phyloP scores from a whole-genome alignment of 1,140 invertebrate species.

The Leptinotarsa defecta region DNA sequence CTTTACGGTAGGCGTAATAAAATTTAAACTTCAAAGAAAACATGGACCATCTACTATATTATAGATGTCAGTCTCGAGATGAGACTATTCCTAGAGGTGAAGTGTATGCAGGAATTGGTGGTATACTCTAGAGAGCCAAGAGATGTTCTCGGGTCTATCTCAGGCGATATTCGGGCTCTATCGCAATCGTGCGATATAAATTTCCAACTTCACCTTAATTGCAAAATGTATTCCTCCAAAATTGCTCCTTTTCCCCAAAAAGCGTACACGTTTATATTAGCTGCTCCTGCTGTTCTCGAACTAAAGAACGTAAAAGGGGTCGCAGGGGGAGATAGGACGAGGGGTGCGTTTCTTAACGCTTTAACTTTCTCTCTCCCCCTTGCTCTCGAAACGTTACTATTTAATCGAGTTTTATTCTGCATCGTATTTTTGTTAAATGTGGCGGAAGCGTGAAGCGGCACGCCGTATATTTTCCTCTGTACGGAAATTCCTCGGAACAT shows the following conservation, averaged over 20 bases:
- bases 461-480: conserved; percentile 19
- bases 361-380: conserved; percentile 17
- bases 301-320: neutral
- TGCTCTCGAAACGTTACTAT: conserved; percentile 24
- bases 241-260: conserved; percentile 31
- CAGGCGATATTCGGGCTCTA: conserved; percentile 2
- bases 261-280: conserved; percentile 17
- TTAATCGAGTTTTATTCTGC: conserved; percentile 30
- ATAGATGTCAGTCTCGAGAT: conserved; percentile 10
- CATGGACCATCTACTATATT: conserved; percentile 11
- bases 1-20: neutral
- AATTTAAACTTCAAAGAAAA: neutral
- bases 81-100: conserved; percentile 25
- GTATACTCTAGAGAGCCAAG: conserved; percentile 9
- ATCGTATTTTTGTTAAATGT: conserved; percentile 31
- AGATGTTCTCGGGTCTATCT: conserved; percentile 16
- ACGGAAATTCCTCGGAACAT: conserved; percentile 15
- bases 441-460: conserved; percentile 14
- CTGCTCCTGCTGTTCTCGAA: conserved; percentile 8
- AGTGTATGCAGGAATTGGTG: conserved; percentile 22
- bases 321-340: neutral
- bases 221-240: conserved; percentile 36
- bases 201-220: conserved; percentile 43
- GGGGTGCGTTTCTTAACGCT: conserved; percentile 16
- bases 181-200: conserved; percentile 37